These are phyloP conservation scores for Phocides pigmalion DNA, from an alignment of 1,140 invertebrate species.

Conservation along the genomic window DNA sequence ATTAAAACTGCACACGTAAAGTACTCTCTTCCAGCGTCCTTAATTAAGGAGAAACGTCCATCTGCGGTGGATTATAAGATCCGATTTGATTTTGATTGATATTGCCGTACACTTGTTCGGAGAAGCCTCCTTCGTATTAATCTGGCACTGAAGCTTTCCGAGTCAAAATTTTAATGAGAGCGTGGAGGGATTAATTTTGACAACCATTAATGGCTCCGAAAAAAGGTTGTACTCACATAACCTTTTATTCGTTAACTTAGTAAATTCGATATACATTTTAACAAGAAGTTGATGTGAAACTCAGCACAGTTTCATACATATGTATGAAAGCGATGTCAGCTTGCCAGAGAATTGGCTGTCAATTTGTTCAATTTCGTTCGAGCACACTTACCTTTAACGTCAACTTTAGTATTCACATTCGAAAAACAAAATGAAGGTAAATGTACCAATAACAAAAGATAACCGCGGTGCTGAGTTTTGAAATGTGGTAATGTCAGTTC, in stretches of 20 bases:
- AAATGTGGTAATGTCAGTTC: slow-evolving; percentile 52
- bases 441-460: slow-evolving; percentile 17
- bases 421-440: slow-evolving; percentile 1
- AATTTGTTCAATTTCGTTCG: neutral
- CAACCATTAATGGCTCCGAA: slow-evolving; percentile 48
- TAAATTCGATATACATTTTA: slow-evolving; percentile 11
- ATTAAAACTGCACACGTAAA: slow-evolving; percentile 40
- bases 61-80: slow-evolving; percentile 60
- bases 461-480: slow-evolving; percentile 39
- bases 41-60: slow-evolving; percentile 62
- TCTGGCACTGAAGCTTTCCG: slow-evolving; percentile 45
- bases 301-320: neutral
- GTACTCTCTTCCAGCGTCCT: slow-evolving; percentile 43
- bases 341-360: neutral
- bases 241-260: neutral
- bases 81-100: slow-evolving; percentile 72
- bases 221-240: slow-evolving; percentile 22
- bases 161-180: slow-evolving; percentile 50
- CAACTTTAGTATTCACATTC: too few relatives aligned
- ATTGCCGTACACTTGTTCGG: slow-evolving; percentile 54
- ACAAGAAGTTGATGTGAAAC: slow-evolving; percentile 11
- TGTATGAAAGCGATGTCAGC: neutral
- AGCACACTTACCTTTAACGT: too few relatives aligned
- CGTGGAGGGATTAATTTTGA: slow-evolving; percentile 55
- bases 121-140: slow-evolving; percentile 42